Base-by-base conservation (phyloP, 2,888 invertebrate species). In the Tinea semifulvella region DNA sequence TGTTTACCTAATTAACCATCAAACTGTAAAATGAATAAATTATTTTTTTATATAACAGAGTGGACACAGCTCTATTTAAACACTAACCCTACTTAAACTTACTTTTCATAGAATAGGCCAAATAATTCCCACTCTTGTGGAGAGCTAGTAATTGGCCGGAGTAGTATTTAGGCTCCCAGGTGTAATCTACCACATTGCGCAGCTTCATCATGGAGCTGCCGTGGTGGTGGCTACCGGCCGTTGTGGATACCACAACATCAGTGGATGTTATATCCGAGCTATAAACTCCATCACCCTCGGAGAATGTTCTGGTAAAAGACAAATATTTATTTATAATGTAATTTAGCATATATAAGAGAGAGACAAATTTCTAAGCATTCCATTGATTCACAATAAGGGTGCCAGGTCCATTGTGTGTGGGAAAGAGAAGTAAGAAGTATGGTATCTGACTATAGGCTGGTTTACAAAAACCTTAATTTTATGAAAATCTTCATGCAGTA, bases 61-160 rank as follows among this genome's bases (percentile, higher is more conserved):
- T n/a, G n/a, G n/a, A n/a, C n/a, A n/a, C n/a, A n/a, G n/a, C n/a
- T n/a, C n/a, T n/a, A n/a, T n/a, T n/a, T n/a, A n/a, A n/a, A n/a
- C n/a, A n/a, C n/a, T n/a, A n/a, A n/a, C n/a, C n/a, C n/a, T n/a
- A n/a, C n/a, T n/a, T n/a, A n/a, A n/a, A n/a, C 5, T 66, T 71
- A 94, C 95, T 91, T 87, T 92, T 94, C 50, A 97, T 89, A 48
- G 90, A 92, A 74, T 96, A 97, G 0, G 97, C 97, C 52, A 96
- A 81, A 67, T 91, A 92, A 59, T 90, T 89, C 45, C 93, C 92
- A 59, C 87, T 88, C 57, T 90, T 86, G 67, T 97, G 96, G 31
- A 94, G 89, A 7, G 96, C 94, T 28, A 97, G 85, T 47, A 97
- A 77, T 61, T 94, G 92, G 0, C 97, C 96, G 1, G 88, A 84